Conservation (phyloP, 1,140 invertebrate genomes). For the Orius laevigatus region DNA sequence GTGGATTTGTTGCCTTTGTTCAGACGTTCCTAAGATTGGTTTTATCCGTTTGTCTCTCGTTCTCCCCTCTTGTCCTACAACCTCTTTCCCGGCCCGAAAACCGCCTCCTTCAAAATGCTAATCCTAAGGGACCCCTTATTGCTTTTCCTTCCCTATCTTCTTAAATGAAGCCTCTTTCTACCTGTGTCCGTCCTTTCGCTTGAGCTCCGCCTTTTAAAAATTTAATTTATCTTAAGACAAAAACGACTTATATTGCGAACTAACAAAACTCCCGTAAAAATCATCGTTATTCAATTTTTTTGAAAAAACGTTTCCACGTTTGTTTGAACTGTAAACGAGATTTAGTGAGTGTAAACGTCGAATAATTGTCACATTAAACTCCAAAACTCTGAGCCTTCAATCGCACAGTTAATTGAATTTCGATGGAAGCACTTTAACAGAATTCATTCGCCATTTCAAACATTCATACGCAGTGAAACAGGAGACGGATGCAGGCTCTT, state of each 20-base stretch:
- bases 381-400: no score
- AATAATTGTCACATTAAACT: no score
- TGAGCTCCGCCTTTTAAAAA: background rate
- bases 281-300: no score
- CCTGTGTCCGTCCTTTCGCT: conserved; percentile 3
- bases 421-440: no score
- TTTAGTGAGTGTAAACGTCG: no score
- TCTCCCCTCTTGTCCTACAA: background rate
- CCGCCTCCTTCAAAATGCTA: conserved; percentile 6
- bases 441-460: no score
- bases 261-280: no score
- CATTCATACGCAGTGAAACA: no score
- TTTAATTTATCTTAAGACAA: background rate
- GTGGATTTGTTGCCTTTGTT: conserved; percentile 8
- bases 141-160: conserved; percentile 4
- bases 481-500: no score
- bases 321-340: no score
- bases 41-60: conserved; percentile 8
- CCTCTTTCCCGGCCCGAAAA: background rate
- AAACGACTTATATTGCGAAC: background rate
- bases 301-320: no score
- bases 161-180: conserved; percentile 3
- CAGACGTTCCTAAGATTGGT: conserved; percentile 5
- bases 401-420: no score
- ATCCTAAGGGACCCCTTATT: conserved; percentile 2